Evolutionary conservation across 2,113 vertebrate genomes (phyloP).

Genomic region (Nyctibius bracteatus): DNA sequence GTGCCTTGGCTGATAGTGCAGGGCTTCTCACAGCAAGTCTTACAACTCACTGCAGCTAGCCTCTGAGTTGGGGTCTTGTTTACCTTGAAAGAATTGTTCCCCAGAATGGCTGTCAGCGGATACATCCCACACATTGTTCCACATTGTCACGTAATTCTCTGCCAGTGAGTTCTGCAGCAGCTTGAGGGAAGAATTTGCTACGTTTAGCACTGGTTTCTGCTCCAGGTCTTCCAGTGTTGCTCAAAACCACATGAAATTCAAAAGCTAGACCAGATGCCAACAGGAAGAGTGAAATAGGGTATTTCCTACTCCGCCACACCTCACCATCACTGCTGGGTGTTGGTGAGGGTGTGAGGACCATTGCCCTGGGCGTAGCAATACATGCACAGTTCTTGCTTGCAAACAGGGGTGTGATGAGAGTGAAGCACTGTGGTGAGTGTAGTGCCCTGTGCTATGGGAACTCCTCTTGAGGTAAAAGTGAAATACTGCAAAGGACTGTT

Average conservation of each 20-base stretch:
- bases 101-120: neutral
- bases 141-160: neutral
- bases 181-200: neutral
- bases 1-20: neutral
- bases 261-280: neutral
- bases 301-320: neutral
- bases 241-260: neutral
- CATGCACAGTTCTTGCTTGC: neutral
- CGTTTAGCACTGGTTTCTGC: neutral
- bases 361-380: fast-evolving
- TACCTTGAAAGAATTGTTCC: neutral
- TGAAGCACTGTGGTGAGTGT: neutral
- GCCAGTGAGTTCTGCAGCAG: neutral
- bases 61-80: neutral
- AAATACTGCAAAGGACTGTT: neutral
- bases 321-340: neutral
- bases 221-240: neutral
- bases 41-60: neutral
- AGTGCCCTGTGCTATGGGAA: neutral
- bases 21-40: neutral
- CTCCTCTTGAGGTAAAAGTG: neutral
- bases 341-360: neutral
- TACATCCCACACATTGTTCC: neutral
- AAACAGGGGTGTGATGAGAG: neutral
- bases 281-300: neutral